phyloP scores from a whole-genome alignment of 1,140 invertebrate species.

The Penaeus vannamei region DNA sequence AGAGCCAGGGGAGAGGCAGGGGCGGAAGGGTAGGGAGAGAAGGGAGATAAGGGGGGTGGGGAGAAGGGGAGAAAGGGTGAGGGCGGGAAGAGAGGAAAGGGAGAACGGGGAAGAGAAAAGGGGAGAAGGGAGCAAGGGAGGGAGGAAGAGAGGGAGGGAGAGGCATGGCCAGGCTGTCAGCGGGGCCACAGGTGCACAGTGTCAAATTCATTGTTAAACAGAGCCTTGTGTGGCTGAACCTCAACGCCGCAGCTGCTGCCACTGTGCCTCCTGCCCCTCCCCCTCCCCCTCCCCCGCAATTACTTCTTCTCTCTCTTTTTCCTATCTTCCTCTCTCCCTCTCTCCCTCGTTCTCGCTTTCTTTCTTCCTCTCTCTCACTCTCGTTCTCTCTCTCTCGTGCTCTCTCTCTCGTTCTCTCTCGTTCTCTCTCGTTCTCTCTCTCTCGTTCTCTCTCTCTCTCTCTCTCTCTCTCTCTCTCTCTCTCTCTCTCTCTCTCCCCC shows the following conservation, averaged over 20 bases:
- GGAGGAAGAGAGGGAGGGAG: conserved; percentile 9
- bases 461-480: neutral
- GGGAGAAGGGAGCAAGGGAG: neutral
- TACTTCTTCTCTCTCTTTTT: neutral
- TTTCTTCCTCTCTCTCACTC: neutral
- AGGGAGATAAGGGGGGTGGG: no score
- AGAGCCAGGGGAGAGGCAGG: no score
- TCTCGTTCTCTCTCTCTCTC: neutral
- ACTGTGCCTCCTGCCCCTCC: neutral
- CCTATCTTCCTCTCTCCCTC: neutral
- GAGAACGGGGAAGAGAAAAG: neutral
- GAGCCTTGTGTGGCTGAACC: no score
- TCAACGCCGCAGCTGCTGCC: neutral
- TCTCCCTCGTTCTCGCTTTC: no score
- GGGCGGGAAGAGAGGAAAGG: neutral
- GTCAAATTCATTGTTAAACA: no score
- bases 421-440: neutral
- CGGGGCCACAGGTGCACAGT: no score
- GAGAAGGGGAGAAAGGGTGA: no score
- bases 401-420: no score
- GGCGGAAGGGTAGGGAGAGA: no score
- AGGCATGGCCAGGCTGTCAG: no score
- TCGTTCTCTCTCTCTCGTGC: neutral
- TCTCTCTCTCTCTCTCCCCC: neutral
- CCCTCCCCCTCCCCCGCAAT: neutral